Conservation (phyloP, 2,888 invertebrate species). For the Andricus curvator region DNA sequence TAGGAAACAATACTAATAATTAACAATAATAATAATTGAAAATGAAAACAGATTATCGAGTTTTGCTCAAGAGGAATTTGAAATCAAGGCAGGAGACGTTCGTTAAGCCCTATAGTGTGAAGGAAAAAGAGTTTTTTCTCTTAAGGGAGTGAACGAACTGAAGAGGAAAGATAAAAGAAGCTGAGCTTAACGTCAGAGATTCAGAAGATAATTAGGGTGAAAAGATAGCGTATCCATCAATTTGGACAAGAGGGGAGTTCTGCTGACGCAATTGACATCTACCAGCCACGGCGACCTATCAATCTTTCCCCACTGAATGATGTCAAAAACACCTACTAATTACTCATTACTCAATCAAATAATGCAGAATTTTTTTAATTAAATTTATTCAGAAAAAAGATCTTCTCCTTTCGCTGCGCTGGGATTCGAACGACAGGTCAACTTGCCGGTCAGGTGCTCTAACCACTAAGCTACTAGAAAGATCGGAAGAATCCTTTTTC, state of each 20-base stretch:
- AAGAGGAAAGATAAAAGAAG: slow-evolving; percentile 1
- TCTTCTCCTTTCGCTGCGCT: too few species aligned
- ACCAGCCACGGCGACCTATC: background rate
- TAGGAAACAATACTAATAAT: too few species aligned
- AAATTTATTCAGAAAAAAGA: too few species aligned
- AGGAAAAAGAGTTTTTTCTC: background rate
- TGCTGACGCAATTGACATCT: slow-evolving; percentile 14
- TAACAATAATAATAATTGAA: too few species aligned
- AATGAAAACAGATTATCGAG: background rate
- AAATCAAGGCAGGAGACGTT: background rate
- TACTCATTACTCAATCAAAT: slow-evolving; percentile 26
- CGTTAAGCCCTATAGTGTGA: background rate
- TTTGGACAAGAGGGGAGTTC: background rate
- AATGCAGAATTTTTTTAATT: too few species aligned
- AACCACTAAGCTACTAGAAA: too few species aligned
- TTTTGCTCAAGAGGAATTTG: background rate
- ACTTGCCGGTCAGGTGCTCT: too few species aligned
- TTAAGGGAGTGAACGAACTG: background rate
- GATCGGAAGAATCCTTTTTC: too few species aligned
- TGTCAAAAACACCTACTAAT: slow-evolving; percentile 2
- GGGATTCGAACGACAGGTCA: too few species aligned
- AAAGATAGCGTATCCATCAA: slow-evolving; percentile 20
- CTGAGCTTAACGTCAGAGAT: background rate
- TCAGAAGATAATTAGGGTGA: slow-evolving; percentile 6
- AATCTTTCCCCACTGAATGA: background rate